Base-by-base conservation (phyloP, 2,888 invertebrate species). In the Disparrhopalites patrizii region DNA sequence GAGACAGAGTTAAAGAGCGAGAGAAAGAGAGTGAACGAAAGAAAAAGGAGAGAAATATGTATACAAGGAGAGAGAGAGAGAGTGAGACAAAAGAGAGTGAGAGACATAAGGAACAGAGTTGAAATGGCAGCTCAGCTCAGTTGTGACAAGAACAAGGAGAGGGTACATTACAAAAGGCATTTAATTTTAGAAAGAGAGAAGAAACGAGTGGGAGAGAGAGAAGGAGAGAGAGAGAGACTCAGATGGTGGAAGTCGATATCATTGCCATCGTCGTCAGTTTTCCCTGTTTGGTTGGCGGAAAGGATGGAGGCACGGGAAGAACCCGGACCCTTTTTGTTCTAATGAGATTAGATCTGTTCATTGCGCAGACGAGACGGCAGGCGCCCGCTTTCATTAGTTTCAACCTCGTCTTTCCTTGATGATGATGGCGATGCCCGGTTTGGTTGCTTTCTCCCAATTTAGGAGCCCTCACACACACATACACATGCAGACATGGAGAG, bases 301-400 rank as follows among this genome's bases (percentile, higher is more conserved):
- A 63, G 56, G 31, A 54, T 54, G 43, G 55, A 55, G 36, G 54
- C 28, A 54, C 25, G 33, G 31, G 52, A 56, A 67, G 60, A 65
- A 55, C 56, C 61, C 62, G 63, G 62, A 58, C 68, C 70, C 68
- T 68, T 70, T 68, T 70, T 68, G 68, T 70, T 70, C 70, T 70
- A 70, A 71, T 71, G 70, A 69, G 70, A 71, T 71, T 71, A 71
- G 68, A 69, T 69, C 69, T 65, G 70, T 68, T 70, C 70, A 69
- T 71, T 71, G 70, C 70, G 70, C 70, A 71, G 70, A 70, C 66
- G 67, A 67, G 68, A 68, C 64, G 58, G 57, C 63, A 67, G 67
- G 66, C 69, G 70, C 69, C 66, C 62, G 67, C 65, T 71, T 71
- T 71, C 70, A 71, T 71, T 71, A 71, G 70, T 68, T 68, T 61